A percentile compares a stretch with the other conserved stretches of the same genome.
Conservation (phyloP, 2,888 invertebrate genomes). For the Automeris io region DNA sequence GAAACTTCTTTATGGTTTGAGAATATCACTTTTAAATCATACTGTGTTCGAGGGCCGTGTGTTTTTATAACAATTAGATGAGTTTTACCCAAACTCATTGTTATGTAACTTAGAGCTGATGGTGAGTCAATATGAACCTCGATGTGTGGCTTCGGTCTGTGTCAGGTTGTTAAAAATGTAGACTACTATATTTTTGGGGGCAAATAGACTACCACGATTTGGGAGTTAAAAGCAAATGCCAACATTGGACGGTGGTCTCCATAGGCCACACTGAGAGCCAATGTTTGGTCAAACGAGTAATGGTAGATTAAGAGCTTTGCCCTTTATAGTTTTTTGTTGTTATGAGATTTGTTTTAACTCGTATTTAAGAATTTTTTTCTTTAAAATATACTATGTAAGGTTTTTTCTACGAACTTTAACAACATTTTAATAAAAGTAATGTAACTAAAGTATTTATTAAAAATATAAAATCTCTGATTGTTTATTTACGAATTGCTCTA, state of each 20-base stretch:
- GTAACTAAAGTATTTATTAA: too few relatives aligned
- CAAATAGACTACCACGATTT: conserved; percentile 36
- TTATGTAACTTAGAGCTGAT: conserved; percentile 52
- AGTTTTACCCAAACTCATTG: conserved; percentile 66
- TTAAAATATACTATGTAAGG: too few relatives aligned
- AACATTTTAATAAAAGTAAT: too few relatives aligned
- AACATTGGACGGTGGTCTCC: conserved; percentile 31
- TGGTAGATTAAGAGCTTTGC: conserved; percentile 16
- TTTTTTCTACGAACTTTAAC: too few relatives aligned
- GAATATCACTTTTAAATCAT: conserved; percentile 74
- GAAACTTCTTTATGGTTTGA: conserved; percentile 74
- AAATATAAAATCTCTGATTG: too few relatives aligned
- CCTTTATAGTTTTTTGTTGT: conserved; percentile 7
- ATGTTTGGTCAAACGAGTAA: conserved; percentile 13
- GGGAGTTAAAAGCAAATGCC: conserved; percentile 51
- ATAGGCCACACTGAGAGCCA: conserved; percentile 15
- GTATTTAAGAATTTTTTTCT: too few relatives aligned
- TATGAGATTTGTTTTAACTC: neutral
- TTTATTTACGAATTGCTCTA: too few relatives aligned
- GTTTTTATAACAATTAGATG: conserved; percentile 75
- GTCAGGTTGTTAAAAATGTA: conserved; percentile 62
- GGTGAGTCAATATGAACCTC: conserved; percentile 47
- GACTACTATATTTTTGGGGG: conserved; percentile 67
- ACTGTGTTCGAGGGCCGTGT: conserved; percentile 52
- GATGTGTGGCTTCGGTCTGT: conserved; percentile 36